phyloP scores from a whole-genome alignment of 2,888 invertebrate genomes.

The Eurytoma californica region DNA sequence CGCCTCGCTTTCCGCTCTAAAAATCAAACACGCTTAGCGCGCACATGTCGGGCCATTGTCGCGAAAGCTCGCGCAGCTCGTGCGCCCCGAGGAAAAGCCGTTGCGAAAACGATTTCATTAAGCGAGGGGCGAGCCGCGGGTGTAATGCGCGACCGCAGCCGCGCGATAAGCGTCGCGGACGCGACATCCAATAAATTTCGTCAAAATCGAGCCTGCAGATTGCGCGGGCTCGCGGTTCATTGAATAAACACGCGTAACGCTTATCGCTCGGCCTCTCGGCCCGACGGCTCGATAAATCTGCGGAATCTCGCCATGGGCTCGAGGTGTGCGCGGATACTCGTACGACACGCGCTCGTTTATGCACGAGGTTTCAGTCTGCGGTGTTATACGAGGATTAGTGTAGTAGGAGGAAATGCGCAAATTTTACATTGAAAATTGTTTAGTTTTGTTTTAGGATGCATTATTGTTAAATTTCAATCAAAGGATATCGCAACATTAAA shows the following conservation, averaged over 20 bases:
- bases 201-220: constrained; percentile 22
- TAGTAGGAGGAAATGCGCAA: too few species aligned
- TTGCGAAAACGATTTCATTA: constrained; percentile 24
- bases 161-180: constrained; percentile 1
- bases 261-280: constrained; percentile 32
- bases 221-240: constrained; percentile 20
- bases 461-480: too few species aligned
- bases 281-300: constrained; percentile 47
- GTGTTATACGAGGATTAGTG: too few species aligned
- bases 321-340: neutral
- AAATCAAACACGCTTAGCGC: constrained; percentile 2
- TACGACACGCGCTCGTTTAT: neutral
- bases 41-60: neutral
- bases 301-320: constrained; percentile 14
- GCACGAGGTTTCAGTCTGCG: too few species aligned
- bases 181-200: constrained; percentile 45
- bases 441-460: too few species aligned
- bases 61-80: neutral
- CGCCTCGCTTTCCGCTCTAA: constrained; percentile 30
- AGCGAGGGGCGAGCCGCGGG: neutral
- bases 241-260: constrained; percentile 51
- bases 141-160: constrained; percentile 5
- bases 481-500: too few species aligned
- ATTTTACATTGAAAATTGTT: too few species aligned
- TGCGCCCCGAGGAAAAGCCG: neutral